phyloP scores from a whole-genome alignment of 2,888 invertebrate genomes.

The Acanthosepion esculentum region DNA sequence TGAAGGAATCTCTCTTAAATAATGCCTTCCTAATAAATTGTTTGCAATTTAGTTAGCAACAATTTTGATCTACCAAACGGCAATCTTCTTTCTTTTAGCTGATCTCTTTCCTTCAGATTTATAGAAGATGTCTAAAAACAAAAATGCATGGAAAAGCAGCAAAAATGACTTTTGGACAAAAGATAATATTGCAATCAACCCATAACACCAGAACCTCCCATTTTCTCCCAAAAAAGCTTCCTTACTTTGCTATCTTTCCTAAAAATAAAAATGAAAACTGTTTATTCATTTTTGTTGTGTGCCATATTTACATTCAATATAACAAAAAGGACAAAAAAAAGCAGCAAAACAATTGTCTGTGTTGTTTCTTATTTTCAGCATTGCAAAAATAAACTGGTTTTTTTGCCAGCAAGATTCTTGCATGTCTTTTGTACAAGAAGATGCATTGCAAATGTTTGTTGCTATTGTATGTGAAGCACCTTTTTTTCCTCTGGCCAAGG shows the following conservation, averaged over 20 bases:
- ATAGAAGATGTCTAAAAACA: not conserved
- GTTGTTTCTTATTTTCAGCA: not conserved
- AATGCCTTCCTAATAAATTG: too few species aligned
- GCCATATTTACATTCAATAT: not conserved
- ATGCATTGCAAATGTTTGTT: not conserved
- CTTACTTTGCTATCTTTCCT: not conserved
- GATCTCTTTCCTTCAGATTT: not conserved
- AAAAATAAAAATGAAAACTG: not conserved
- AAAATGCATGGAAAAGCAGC: not conserved
- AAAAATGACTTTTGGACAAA: not conserved
- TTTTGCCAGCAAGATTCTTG: slow-evolving; percentile 33
- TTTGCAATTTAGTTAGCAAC: too few species aligned
- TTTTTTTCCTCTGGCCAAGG: not conserved
- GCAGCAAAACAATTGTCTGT: not conserved
- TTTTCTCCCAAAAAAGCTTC: not conserved
- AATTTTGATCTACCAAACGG: too few species aligned
- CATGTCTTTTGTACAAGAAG: not conserved
- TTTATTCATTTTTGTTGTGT: not conserved
- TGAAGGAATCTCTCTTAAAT: too few species aligned
- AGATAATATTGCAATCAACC: not conserved
- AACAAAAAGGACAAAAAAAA: not conserved
- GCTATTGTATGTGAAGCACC: not conserved
- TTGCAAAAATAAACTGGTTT: not conserved
- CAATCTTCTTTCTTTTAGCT: not conserved
- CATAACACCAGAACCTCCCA: not conserved